Conservation (phyloP, 2,113 vertebrate species). For the Grammomys surdaster region DNA sequence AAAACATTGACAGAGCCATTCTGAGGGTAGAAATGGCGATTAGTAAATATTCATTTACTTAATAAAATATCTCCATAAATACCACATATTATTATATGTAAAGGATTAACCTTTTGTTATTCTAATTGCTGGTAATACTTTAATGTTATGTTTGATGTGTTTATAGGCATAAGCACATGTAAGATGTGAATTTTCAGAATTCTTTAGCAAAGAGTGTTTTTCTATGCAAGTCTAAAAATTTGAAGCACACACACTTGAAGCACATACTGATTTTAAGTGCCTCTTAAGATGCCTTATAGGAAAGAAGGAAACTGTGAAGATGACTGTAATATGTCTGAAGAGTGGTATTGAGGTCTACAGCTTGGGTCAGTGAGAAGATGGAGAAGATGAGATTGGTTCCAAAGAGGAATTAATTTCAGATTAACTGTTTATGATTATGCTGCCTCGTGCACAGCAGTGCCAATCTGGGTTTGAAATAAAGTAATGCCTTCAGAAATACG, state of each 20-base stretch:
- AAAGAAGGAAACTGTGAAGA: background rate
- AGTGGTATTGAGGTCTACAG: background rate
- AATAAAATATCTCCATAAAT: conserved; percentile 29
- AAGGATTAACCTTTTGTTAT: background rate
- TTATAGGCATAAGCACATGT: background rate
- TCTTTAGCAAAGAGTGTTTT: background rate
- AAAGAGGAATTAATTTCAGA: conserved; percentile 44
- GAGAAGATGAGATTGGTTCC: background rate
- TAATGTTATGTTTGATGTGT: background rate
- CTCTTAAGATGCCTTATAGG: background rate
- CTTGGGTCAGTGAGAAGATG: background rate
- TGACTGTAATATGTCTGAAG: background rate
- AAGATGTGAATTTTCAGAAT: background rate
- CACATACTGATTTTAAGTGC: background rate
- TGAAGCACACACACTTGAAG: background rate
- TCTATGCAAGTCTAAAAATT: background rate
- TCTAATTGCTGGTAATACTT: background rate
- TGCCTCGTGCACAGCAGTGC: background rate
- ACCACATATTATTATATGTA: background rate
- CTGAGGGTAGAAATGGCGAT: background rate
- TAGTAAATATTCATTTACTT: conserved; percentile 12
- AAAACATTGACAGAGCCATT: background rate
- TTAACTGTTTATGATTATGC: background rate
- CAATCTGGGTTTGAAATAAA: conserved; percentile 18
- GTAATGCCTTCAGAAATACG: background rate